These are phyloP conservation scores for Carapus acus DNA, from an alignment of 2,797 vertebrate genomes.

Conservation along the genomic window DNA sequence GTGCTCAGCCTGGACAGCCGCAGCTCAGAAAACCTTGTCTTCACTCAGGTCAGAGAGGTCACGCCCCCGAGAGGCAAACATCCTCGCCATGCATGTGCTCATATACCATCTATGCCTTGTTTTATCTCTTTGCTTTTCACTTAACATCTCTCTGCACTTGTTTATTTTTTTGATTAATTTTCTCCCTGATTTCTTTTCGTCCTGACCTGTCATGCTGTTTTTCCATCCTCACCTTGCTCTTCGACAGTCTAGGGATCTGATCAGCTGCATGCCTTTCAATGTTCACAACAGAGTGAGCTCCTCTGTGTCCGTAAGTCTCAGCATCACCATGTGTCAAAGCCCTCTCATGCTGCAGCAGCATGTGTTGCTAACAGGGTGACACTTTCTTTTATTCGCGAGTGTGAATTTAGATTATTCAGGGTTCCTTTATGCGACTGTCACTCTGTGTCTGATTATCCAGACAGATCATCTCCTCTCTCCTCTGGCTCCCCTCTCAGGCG, in stretches of 20 bases:
- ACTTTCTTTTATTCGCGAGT: slow-evolving; percentile 18
- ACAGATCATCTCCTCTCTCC: not conserved
- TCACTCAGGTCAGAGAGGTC: slow-evolving; percentile 88
- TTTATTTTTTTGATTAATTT: slow-evolving; percentile 31
- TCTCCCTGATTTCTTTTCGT: slow-evolving; percentile 25
- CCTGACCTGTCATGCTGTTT: slow-evolving; percentile 48
- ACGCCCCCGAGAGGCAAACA: not conserved
- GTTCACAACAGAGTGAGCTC: slow-evolving; percentile 68
- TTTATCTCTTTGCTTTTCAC: slow-evolving; percentile 28
- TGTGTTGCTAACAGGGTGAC: slow-evolving; percentile 25
- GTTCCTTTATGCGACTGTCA: slow-evolving; percentile 1
- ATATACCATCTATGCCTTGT: slow-evolving; percentile 8
- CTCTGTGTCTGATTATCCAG: not conserved
- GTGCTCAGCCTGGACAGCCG: slow-evolving; percentile 96
- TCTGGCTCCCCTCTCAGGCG: slow-evolving; percentile 70
- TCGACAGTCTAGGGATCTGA: slow-evolving; percentile 76
- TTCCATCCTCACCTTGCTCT: slow-evolving; percentile 70
- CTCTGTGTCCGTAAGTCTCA: slow-evolving; percentile 79
- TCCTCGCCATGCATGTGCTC: not conserved
- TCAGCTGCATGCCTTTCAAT: slow-evolving; percentile 76
- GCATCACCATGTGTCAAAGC: slow-evolving; percentile 65
- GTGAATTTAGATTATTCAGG: slow-evolving; percentile 7
- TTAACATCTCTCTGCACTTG: slow-evolving; percentile 19
- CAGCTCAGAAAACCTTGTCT: slow-evolving; percentile 95
- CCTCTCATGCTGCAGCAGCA: slow-evolving; percentile 38